Conservation (phyloP, 2,888 invertebrate genomes). For the Campaea margaritaria region DNA sequence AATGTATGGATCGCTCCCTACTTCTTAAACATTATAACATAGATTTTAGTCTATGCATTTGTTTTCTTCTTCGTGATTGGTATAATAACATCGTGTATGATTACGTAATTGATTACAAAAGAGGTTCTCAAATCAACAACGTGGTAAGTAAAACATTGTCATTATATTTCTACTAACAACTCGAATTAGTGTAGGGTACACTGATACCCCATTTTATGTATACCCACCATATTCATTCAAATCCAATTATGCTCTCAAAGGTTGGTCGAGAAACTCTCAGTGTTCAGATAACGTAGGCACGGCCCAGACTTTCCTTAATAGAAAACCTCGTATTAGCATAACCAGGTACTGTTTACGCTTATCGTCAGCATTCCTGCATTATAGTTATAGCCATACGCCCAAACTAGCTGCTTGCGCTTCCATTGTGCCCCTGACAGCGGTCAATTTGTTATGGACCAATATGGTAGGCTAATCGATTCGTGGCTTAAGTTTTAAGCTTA, state of each 20-base stretch:
- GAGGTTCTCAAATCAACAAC: too few species aligned
- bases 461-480: slow-evolving; percentile 36
- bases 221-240: too few species aligned
- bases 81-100: too few species aligned
- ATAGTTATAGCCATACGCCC: slow-evolving; percentile 17
- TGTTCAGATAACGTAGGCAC: slow-evolving; percentile 19
- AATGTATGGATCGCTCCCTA: too few species aligned
- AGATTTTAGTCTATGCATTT: too few species aligned
- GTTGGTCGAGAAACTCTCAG: slow-evolving; percentile 14
- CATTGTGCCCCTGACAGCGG: slow-evolving; percentile 43
- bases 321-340: slow-evolving; percentile 36
- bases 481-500: slow-evolving; percentile 20
- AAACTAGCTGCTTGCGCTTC: slow-evolving; percentile 23
- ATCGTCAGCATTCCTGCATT: slow-evolving; percentile 35
- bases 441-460: slow-evolving; percentile 39
- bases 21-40: too few species aligned
- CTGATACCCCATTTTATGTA: too few species aligned
- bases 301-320: slow-evolving; percentile 21
- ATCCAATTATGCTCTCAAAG: slow-evolving; percentile 9
- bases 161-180: too few species aligned
- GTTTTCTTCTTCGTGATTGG: too few species aligned
- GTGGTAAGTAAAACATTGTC: too few species aligned
- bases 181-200: too few species aligned
- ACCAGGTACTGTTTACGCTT: slow-evolving; percentile 34
- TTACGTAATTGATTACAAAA: too few species aligned